Conservation (phyloP, 2,113 vertebrate genomes). For the Siniperca chuatsi region DNA sequence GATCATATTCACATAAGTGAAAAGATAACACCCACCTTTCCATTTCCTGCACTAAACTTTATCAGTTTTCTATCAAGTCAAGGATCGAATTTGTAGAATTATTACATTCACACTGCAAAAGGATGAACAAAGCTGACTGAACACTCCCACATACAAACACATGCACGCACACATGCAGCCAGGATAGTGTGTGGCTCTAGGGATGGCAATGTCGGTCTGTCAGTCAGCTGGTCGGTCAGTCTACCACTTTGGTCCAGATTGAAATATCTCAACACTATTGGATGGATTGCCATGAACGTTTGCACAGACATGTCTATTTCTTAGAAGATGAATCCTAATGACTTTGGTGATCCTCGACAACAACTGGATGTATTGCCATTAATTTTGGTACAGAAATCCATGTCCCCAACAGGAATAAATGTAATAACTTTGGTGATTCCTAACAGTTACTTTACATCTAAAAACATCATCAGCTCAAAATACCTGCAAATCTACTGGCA, state of each 20-base stretch:
- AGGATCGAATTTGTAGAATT: slow-evolving; percentile 36
- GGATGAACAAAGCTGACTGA: slow-evolving; percentile 24
- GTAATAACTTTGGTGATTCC: background rate
- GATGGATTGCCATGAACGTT: background rate
- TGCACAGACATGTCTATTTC: background rate
- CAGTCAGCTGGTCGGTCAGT: no score
- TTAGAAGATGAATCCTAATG: background rate
- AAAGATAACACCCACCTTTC: slow-evolving; percentile 7
- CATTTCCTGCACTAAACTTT: background rate
- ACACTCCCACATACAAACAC: slow-evolving; percentile 20
- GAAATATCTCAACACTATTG: background rate
- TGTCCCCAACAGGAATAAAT: background rate
- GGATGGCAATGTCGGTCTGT: background rate
- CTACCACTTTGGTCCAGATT: background rate
- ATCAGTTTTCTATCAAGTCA: slow-evolving; percentile 46
- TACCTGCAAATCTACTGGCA: background rate
- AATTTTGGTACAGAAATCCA: background rate
- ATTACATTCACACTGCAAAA: slow-evolving; percentile 36
- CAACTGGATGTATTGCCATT: background rate
- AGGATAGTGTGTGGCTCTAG: background rate
- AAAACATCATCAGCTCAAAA: background rate
- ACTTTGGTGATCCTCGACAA: background rate
- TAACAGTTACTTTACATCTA: no score
- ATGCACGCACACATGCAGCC: background rate
- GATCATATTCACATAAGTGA: slow-evolving; percentile 12